Evolutionary conservation across 1,140 invertebrate species (phyloP).

Genomic region (Aricia agestis): DNA sequence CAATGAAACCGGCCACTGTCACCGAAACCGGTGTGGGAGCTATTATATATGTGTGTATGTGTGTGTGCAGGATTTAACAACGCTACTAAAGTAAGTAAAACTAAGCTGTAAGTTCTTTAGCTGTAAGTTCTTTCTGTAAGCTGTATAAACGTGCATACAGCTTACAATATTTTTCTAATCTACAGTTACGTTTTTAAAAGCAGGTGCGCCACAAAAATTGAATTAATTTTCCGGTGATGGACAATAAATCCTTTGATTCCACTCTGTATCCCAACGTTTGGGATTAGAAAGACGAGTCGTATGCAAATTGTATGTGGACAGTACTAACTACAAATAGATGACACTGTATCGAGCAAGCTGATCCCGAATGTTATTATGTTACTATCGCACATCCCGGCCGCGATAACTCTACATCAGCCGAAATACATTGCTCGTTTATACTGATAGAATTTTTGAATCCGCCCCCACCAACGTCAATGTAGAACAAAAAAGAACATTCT

Average conservation of each 20-base stretch:
- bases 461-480: background rate
- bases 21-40: too few species aligned
- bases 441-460: background rate
- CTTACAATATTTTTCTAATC: too few species aligned
- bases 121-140: too few species aligned
- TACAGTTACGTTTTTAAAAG: background rate
- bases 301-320: slow-evolving; percentile 23
- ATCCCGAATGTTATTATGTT: slow-evolving; percentile 21
- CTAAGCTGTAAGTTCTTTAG: too few species aligned
- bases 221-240: slow-evolving; percentile 21
- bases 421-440: background rate
- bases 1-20: too few species aligned
- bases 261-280: slow-evolving; percentile 19
- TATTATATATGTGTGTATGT: too few species aligned
- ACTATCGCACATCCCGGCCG: background rate
- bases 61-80: too few species aligned
- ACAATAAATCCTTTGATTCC: slow-evolving; percentile 21
- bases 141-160: too few species aligned
- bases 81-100: too few species aligned
- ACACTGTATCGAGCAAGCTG: slow-evolving; percentile 18
- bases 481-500: background rate
- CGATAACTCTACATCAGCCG: background rate
- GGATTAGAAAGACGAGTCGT: slow-evolving; percentile 24
- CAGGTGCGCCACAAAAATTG: slow-evolving; percentile 16
- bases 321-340: slow-evolving; percentile 25